Percentiles rank a stretch among this genome's conserved stretches.
phyloP scores from a whole-genome alignment of 2,888 invertebrate genomes.

The Metacarcinus magister region DNA sequence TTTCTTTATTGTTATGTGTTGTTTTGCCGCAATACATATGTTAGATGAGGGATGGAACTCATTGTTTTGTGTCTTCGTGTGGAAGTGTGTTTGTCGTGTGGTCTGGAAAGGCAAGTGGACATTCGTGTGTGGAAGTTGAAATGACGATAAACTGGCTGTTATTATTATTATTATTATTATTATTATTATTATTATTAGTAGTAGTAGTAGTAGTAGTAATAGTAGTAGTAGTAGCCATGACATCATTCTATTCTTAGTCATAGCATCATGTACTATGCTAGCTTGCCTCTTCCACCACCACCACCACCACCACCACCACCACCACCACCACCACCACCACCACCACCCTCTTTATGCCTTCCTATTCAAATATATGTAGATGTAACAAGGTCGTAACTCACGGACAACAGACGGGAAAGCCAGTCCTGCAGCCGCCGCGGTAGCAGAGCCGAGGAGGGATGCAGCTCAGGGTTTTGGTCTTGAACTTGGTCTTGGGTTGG shows the following conservation, averaged over 20 bases:
- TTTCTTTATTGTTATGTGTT: neutral
- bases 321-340: neutral
- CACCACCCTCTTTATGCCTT: neutral
- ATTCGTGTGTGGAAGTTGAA: no score
- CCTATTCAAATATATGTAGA: slow-evolving; percentile 48
- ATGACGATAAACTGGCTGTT: no score
- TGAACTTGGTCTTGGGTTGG: no score
- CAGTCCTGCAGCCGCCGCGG: neutral
- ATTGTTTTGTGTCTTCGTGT: no score
- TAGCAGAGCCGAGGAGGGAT: neutral
- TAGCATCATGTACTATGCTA: neutral
- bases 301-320: slow-evolving; percentile 3
- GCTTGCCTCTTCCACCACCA: neutral
- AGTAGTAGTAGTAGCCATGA: neutral
- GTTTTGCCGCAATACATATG: no score
- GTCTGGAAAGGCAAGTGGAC: no score
- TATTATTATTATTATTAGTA: neutral
- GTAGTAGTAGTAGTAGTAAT: neutral
- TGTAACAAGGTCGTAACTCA: slow-evolving; percentile 35
- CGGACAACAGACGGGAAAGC: neutral
- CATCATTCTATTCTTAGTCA: neutral
- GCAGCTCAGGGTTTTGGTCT: no score
- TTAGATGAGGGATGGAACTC: no score
- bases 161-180: neutral
- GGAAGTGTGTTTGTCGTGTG: no score